Evolutionary conservation across 2,113 vertebrate species (phyloP), one percentile per base, ranked within the genome.

Genomic region (Todiramphus chloris): DNA sequence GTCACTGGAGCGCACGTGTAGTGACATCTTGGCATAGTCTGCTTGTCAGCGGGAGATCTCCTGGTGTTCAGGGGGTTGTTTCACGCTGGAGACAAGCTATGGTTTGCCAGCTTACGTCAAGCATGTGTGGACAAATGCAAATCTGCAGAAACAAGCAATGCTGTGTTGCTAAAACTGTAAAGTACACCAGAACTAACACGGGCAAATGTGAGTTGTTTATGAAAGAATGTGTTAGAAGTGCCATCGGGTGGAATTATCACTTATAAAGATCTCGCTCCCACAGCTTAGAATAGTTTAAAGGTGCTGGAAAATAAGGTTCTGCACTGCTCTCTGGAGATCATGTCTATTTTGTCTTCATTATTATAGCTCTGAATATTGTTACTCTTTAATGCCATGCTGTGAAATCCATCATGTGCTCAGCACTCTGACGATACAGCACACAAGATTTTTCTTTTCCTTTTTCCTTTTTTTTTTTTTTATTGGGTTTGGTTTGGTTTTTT

Each of bases 191-290:
- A 87, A 46, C 37, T 95, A 84, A 70, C 87, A 33, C 5, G 20
- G 80, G 89, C 87, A 93, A 90, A 94, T 89, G 91, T 60, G 93
- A 95, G 74, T 44, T 95, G 93, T 90, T 95, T 87, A 48, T 84
- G 69, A 91, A 60, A 87, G 84, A 95, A 96, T 31, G 95, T 96
- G 95, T 95, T 83, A 79, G 66, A 84, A 89, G 51, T 91, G 93
- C 89, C 81, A 87, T 17, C 56, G 95, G 83, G 87, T 94, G 69
- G 74, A 93, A 89, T 96, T 94, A 84, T 82, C 91, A 79, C 91
- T 94, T 91, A 23, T 12, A 75, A 82, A 95, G 89, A 94, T 96
- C 83, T 92, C 53, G 56, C 89, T 94, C 87, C 93, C 69, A 72
- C 87, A 68, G 62, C 69, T 76, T 39, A 63, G 89, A 87, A 76